A percentile compares a stretch with the other conserved stretches of the same genome.
Evolutionary conservation across 2,113 vertebrate genomes (phyloP).

Genomic region (Dipodomys spectabilis): DNA sequence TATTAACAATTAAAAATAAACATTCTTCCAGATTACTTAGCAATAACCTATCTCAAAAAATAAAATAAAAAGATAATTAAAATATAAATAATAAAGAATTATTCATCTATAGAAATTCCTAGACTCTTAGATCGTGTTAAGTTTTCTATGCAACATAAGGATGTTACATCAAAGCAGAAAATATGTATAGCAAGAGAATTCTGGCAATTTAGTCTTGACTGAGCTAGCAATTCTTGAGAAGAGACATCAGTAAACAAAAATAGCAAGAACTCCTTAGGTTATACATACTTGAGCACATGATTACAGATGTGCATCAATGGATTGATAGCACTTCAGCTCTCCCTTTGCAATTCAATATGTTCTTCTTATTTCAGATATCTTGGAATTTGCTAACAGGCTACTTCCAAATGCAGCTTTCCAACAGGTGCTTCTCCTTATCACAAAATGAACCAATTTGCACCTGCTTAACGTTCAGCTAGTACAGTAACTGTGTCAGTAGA

Average conservation of each 20-base stretch:
- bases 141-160: not conserved
- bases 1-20: too few relatives aligned
- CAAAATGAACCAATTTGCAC: slow-evolving; percentile 78
- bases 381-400: slow-evolving; percentile 52
- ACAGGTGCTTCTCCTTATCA: slow-evolving; percentile 71
- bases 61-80: not conserved
- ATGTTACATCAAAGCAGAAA: not conserved
- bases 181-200: not conserved
- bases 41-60: not conserved
- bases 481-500: slow-evolving; percentile 60
- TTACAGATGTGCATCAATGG: slow-evolving; percentile 24
- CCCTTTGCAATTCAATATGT: slow-evolving; percentile 51
- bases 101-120: not conserved
- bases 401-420: slow-evolving; percentile 67
- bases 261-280: not conserved
- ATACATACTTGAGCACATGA: slow-evolving; percentile 24
- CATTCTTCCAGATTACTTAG: too few relatives aligned
- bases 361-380: slow-evolving; percentile 47
- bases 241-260: slow-evolving; percentile 39
- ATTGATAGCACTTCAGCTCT: slow-evolving; percentile 59
- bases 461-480: slow-evolving; percentile 71
- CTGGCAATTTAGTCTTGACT: not conserved
- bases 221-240: not conserved
- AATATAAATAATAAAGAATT: not conserved
- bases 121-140: not conserved